phyloP scores from a whole-genome alignment of 2,888 invertebrate species.

The Pachymerium ferrugineum region DNA sequence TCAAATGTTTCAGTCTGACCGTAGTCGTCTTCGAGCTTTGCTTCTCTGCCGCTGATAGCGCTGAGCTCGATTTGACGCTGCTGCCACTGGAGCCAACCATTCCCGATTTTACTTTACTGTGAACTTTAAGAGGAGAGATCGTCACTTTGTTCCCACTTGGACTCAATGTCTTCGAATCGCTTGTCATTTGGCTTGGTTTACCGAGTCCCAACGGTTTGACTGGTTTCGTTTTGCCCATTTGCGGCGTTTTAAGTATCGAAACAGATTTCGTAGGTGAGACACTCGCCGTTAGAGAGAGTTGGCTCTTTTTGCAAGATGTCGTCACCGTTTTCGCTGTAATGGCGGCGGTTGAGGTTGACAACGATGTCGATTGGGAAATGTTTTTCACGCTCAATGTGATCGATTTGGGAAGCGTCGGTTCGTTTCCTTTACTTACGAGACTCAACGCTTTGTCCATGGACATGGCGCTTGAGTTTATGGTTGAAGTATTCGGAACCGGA shows the following conservation, averaged over 20 bases:
- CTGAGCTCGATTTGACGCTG: conserved; percentile 28
- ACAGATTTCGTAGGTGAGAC: conserved; percentile 34
- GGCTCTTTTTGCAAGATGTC: conserved; percentile 30
- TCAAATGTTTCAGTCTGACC: conserved; percentile 38
- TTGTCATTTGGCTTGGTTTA: conserved; percentile 35
- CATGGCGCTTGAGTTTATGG: neutral
- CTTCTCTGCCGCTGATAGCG: neutral
- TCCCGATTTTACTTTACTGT: conserved; percentile 37
- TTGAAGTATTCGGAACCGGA: conserved; percentile 25
- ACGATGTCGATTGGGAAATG: conserved; percentile 29
- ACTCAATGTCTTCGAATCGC: conserved; percentile 34
- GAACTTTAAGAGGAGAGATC: conserved; percentile 38
- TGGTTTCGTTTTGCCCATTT: conserved; percentile 33
- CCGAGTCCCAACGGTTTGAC: conserved; percentile 32
- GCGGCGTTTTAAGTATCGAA: conserved; percentile 35
- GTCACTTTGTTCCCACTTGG: conserved; percentile 36
- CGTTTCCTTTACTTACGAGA: conserved; percentile 32
- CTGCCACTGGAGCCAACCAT: neutral
- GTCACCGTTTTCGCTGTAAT: conserved; percentile 21
- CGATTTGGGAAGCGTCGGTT: conserved; percentile 35
- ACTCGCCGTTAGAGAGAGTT: conserved; percentile 30
- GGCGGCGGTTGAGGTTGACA: conserved; percentile 23
- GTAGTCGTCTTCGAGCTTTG: conserved; percentile 38
- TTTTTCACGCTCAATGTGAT: conserved; percentile 32
- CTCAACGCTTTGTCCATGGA: conserved; percentile 29